Evolutionary conservation across 2,113 vertebrate species (phyloP), one percentile per base, ranked within the genome.

Genomic region (Terrapene triunguis): DNA sequence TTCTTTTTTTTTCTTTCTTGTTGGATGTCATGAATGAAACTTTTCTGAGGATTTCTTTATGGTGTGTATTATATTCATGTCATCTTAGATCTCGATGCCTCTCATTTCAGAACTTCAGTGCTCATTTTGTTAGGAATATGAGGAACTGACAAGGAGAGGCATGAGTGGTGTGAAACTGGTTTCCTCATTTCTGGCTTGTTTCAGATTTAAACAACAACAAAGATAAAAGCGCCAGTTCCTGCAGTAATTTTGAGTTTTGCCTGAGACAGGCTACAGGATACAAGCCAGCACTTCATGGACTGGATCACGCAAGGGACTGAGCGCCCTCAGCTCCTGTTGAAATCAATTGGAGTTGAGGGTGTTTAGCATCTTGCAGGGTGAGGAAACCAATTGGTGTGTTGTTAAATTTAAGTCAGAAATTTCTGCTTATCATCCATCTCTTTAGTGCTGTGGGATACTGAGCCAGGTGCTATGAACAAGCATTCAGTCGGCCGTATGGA

Each of bases 341-440:
- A 96, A 86, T 69, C 82, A 92, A 8, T 35, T 29, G 72, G 76
- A 62, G 87, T 14, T 80, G 55, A 82, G 19, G 42, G 81, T 92
- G 51, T 88, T 97, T 93, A 93, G 94, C 81, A 80, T 42, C 27
- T 89, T 42, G 85, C 94, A 50, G 44, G 89, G 79, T 87, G 69
- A 89, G 82, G 51, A 82, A 95, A 82, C 90, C 3, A 1, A 29
- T 35, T 90, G 84, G 48, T 90, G 44, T 90, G 69, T 80, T 96
- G 86, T 80, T 93, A 95, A 91, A 94, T 91, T 92, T 87, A 81
- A 93, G 86, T 87, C 3, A 12, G 78, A 44, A 93, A 53, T 48
- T n/a, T 42, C 51, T 85, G n/a, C n/a, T 65, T 44, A 80, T n/a
- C n/a, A n/a, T 94, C 91, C 93, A 53, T 80, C 89, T 89, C 54